Conservation (phyloP, 2,797 vertebrate genomes). For the Lacerta bilineata region DNA sequence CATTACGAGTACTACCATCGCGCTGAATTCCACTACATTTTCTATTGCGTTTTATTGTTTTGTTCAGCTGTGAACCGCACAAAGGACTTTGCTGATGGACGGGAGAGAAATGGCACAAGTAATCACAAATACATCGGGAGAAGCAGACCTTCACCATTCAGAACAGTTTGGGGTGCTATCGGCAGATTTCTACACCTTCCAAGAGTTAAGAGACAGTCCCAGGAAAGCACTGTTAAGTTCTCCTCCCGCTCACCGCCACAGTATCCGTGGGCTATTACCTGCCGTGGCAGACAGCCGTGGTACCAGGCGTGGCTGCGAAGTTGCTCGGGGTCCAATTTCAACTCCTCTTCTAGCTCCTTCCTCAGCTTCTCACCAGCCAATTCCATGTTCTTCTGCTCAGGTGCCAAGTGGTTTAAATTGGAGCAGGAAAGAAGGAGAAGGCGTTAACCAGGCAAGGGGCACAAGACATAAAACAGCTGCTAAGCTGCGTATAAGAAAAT, state of each 20-base stretch:
- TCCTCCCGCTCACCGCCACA: neutral
- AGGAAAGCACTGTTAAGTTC: neutral
- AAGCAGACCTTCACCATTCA: neutral
- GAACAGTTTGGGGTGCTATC: neutral
- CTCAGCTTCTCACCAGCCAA: conserved; percentile 67
- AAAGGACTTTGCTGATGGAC: neutral
- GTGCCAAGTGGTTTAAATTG: no score
- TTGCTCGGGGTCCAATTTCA: conserved; percentile 85
- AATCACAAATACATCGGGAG: neutral
- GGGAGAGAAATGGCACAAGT: neutral
- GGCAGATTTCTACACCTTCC: neutral
- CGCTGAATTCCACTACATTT: neutral
- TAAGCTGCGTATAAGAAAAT: no score
- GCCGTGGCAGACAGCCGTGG: conserved; percentile 83
- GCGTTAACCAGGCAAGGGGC: no score
- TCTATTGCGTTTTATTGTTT: neutral
- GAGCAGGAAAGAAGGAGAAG: no score
- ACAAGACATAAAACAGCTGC: no score
- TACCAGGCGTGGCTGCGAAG: conserved; percentile 88
- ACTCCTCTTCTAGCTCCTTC: conserved; percentile 89
- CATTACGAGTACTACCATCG: neutral
- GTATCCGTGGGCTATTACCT: conserved; percentile 76
- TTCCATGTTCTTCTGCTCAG: conserved; percentile 10
- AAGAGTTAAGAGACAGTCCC: no score
- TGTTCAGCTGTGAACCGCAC: neutral